Base-by-base conservation (phyloP, 2,888 invertebrate genomes). In the Amitus sp. region DNA sequence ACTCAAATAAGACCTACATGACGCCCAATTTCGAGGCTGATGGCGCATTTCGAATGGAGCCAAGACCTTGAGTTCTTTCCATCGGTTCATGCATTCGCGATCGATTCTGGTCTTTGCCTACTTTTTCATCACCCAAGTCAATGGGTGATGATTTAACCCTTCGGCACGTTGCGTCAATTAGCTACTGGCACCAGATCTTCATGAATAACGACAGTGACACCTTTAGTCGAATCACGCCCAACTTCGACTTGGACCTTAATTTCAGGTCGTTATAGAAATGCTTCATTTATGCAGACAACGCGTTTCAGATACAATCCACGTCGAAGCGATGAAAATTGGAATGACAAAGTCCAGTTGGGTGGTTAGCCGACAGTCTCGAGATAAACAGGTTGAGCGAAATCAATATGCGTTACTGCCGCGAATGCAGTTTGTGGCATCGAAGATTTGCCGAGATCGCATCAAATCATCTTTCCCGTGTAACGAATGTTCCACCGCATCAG, bases 1-100 rank as follows among this genome's bases (percentile, higher is more conserved):
- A 47, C 27, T 39, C 27, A 34, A 62, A 58, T 55, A 45, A 58
- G 49, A 55, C 59, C 52, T 47, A 63, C 58, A 63, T 63, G 55
- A 63, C 47, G 55, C 55, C 51, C 52, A 54, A 58, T 58, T 58
- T 55, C 46, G 51, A 51, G 49, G 50, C 23, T 49, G 47, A 33
- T 42, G 51, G 54, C 34, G 39, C 27, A 7, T 27, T 39, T 43
- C 12, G n/a, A n/a, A n/a, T n/a, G n/a, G n/a, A n/a, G n/a, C n/a
- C n/a, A n/a, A n/a, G n/a, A n/a, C n/a, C n/a, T n/a, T n/a, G n/a
- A n/a, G n/a, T n/a, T n/a, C n/a, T n/a, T n/a, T n/a, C n/a, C n/a
- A n/a, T n/a, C n/a, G n/a, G n/a, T n/a, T n/a, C n/a, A n/a, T n/a
- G n/a, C n/a, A n/a, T n/a, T n/a, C n/a, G n/a, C n/a, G n/a, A n/a